phyloP scores from a whole-genome alignment of 2,888 invertebrate species.

The Alsophila aescularia region DNA sequence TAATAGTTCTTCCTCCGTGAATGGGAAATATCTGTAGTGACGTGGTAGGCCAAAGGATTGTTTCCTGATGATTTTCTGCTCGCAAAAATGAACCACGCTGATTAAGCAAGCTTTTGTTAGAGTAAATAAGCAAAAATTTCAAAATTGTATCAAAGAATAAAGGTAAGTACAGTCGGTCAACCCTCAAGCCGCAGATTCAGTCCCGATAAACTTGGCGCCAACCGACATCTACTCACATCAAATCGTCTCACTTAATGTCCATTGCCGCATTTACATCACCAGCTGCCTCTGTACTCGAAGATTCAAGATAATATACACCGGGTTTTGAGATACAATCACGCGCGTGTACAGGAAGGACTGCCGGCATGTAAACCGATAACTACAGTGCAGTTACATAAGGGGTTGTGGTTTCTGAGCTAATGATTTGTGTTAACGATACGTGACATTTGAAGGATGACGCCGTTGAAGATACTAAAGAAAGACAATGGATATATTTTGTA shows the following conservation, averaged over 20 bases:
- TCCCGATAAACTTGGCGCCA: constrained; percentile 54
- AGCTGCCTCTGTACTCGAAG: constrained; percentile 52
- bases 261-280: constrained; percentile 62
- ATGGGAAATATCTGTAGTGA: too few relatives aligned
- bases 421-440: constrained; percentile 8
- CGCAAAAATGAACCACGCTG: too few relatives aligned
- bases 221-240: constrained; percentile 58
- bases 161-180: background rate
- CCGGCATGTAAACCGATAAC: constrained; percentile 42
- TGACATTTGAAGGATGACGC: background rate
- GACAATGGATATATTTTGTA: background rate
- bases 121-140: too few relatives aligned
- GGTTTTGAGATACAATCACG: constrained; percentile 56
- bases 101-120: too few relatives aligned
- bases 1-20: too few relatives aligned
- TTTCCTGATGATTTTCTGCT: too few relatives aligned
- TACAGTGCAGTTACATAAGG: constrained; percentile 30
- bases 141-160: background rate
- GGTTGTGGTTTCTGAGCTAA: constrained; percentile 24
- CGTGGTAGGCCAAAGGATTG: too few relatives aligned
- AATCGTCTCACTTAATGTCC: constrained; percentile 55
- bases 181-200: constrained; percentile 45
- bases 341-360: constrained; percentile 42
- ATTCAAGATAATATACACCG: constrained; percentile 61
- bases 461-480: background rate